These are phyloP conservation scores for Scaptomyza hsui DNA, from an alignment of 1,140 invertebrate genomes.

Conservation along the genomic window DNA sequence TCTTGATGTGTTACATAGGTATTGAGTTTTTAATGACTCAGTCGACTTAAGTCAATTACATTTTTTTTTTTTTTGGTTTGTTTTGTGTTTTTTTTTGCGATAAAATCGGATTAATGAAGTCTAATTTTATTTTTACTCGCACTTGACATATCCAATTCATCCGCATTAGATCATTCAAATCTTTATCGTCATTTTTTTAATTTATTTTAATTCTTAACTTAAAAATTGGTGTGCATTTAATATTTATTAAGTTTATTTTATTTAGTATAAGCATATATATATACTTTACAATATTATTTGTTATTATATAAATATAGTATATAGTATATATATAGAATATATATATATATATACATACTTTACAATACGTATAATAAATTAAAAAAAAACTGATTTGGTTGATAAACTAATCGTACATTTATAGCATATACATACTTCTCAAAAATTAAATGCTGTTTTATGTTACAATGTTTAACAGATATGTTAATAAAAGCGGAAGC, in stretches of 20 bases:
- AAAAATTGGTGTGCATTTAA: background rate
- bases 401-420: background rate
- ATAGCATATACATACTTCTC: background rate
- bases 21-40: slow-evolving; percentile 1
- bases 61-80: slow-evolving; percentile 5
- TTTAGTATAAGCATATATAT: no score
- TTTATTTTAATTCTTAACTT: background rate
- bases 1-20: slow-evolving; percentile 42
- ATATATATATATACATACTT: slow-evolving; percentile 2
- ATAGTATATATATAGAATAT: background rate
- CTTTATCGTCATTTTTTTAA: no score
- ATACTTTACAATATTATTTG: no score
- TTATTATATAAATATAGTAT: background rate
- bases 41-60: background rate
- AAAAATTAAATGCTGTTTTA: slow-evolving; percentile 3
- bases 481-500: slow-evolving; percentile 32
- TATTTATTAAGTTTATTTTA: no score
- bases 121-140: background rate
- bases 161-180: background rate
- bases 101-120: background rate
- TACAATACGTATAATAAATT: background rate
- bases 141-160: background rate
- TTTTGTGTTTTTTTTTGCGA: slow-evolving; percentile 1
- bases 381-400: background rate
- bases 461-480: slow-evolving; percentile 29